Evolutionary conservation across 2,888 invertebrate genomes (phyloP).

Genomic region (Ichneumon xanthorius): DNA sequence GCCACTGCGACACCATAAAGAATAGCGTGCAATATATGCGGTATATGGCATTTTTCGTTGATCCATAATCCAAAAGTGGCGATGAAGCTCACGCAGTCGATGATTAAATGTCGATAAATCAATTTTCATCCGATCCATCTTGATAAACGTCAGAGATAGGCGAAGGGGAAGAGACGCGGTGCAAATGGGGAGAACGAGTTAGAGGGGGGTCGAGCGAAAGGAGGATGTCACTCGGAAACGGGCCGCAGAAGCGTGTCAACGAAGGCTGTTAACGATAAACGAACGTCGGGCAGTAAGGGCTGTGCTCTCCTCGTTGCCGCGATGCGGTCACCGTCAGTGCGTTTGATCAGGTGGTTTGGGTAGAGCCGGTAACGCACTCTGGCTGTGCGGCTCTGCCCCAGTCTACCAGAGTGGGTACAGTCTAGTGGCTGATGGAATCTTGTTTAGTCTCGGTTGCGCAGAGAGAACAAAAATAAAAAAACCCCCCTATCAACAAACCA

Average conservation of each 20-base stretch:
- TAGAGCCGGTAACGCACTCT: constrained; percentile 37
- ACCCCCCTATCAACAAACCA: constrained; percentile 56
- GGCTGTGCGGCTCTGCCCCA: not conserved
- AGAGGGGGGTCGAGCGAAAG: constrained; percentile 8
- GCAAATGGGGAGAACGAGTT: not conserved
- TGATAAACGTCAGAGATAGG: constrained; percentile 67
- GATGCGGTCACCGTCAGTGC: constrained; percentile 40
- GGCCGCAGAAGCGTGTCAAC: constrained; percentile 56
- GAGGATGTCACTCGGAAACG: constrained; percentile 59
- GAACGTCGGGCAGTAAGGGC: constrained; percentile 65
- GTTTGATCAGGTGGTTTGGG: constrained; percentile 60
- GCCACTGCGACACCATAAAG: not conserved
- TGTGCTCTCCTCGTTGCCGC: not conserved
- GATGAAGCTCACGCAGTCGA: constrained; percentile 20
- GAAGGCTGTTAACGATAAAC: constrained; percentile 71
- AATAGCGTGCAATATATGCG: not conserved
- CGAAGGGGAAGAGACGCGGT: constrained; percentile 38
- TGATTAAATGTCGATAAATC: constrained; percentile 69
- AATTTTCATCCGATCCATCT: constrained; percentile 70
- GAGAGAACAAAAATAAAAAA: constrained; percentile 2
- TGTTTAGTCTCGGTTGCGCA: constrained; percentile 29
- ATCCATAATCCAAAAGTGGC: constrained; percentile 20
- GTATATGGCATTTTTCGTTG: not conserved
- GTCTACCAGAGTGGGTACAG: constrained; percentile 28
- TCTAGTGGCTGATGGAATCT: constrained; percentile 38